Base-by-base conservation (phyloP, 1,140 invertebrate species). In the Coelopa frigida region DNA sequence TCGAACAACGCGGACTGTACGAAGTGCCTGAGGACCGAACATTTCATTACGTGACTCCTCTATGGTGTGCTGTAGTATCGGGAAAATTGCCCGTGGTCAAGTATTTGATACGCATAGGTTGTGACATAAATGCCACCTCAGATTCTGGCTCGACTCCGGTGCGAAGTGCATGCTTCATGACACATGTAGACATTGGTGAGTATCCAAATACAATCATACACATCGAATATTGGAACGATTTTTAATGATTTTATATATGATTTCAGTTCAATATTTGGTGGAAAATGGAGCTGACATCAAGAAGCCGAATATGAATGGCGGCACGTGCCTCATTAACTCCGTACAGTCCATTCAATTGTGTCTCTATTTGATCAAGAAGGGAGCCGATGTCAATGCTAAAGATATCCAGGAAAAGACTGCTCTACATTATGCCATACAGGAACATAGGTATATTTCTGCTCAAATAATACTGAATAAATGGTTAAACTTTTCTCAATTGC, bases 61-160 rank as follows among this genome's bases (percentile, higher is more conserved):
- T 95, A n/a, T 94, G 89, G 91, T 92, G 87, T 72, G 89, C 90
- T 11, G 84, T 90, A 5, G 90, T 94, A 5, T 84, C 86, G n/a
- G 89, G 89, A 12, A 82, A 84, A 52, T 59, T 93, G 11, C 73
- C 76, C 33, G 84, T 92, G 44, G 81, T 94, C 15, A 80, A 83
- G 57, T 82, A 81, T 66, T 72, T 96, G 20, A 77, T 91, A 5
- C 72, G 81, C 21, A 78, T 88, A 59, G 87, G 87, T 35, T 91
- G 90, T 32, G 75, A 91, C 58, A 80, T 94, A 8, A 81, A 88
- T 73, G 84, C 85, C 18, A 77, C 82, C n/a, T 89, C 86, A 0
- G 89, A 93, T 72, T 83, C 84, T 21, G 88, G 89, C 37, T 94
- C 89, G 11, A 94, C 89, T 14, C 64, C 64, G 1, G 88, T 93